A percentile compares a stretch with the other conserved stretches of the same genome.
Evolutionary conservation across 2,888 invertebrate genomes (phyloP).

Genomic region (Latrodectus elegans): DNA sequence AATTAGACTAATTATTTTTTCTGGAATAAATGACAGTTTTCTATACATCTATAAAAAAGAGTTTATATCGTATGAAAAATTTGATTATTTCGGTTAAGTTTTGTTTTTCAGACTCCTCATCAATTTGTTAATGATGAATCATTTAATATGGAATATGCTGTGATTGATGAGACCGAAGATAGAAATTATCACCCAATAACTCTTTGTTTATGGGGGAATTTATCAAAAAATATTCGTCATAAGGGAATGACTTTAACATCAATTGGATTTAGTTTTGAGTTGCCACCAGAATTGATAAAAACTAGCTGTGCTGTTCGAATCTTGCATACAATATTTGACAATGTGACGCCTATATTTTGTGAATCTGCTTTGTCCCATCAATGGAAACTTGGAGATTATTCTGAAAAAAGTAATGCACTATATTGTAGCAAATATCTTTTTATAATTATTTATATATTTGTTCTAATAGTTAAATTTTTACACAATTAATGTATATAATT

Average conservation of each 20-base stretch:
- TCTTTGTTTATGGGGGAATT: slow-evolving; percentile 63
- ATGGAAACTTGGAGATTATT: slow-evolving; percentile 34
- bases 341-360: slow-evolving; percentile 42
- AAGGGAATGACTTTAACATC: slow-evolving; percentile 43
- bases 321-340: slow-evolving; percentile 53
- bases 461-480: too few species aligned
- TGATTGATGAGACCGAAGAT: slow-evolving; percentile 2
- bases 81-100: too few species aligned
- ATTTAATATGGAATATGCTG: slow-evolving; percentile 55
- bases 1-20: too few species aligned
- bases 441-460: background rate
- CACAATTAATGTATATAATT: too few species aligned
- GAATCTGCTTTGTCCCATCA: slow-evolving; percentile 37
- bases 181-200: slow-evolving; percentile 3
- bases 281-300: slow-evolving; percentile 53
- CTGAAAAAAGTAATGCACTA: slow-evolving; percentile 23
- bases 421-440: background rate
- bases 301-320: slow-evolving; percentile 60
- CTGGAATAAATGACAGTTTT: too few species aligned
- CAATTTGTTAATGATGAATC: slow-evolving; percentile 54
- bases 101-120: slow-evolving; percentile 38
- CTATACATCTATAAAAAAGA: too few species aligned
- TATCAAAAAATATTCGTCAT: slow-evolving; percentile 60
- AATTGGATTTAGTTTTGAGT: slow-evolving; percentile 55
- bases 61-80: too few species aligned